Conservation (phyloP, 2,797 vertebrate species). For the Pseudochirops cupreus region DNA sequence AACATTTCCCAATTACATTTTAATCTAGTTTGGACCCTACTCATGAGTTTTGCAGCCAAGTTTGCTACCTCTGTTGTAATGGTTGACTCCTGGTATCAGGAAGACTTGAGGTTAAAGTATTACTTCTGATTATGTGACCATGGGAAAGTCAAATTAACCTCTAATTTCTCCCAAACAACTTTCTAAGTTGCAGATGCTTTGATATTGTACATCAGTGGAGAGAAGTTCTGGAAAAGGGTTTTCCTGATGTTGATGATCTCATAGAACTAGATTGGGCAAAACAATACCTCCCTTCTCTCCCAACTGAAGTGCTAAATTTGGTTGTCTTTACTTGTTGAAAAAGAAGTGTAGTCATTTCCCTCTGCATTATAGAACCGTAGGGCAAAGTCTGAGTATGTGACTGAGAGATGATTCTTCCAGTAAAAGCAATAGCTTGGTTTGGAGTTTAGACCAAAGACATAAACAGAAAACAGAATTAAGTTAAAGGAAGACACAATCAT, state of each 20-base stretch:
- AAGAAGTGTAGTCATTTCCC: background rate
- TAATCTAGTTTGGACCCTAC: background rate
- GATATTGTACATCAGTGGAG: background rate
- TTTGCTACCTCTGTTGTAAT: background rate
- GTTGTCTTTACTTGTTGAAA: background rate
- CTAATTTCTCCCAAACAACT: background rate
- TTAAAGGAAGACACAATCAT: no score
- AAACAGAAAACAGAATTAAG: background rate
- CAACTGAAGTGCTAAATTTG: background rate
- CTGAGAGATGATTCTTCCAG: background rate
- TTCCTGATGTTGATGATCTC: background rate
- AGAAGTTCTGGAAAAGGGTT: background rate
- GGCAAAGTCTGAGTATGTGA: background rate
- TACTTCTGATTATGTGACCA: background rate
- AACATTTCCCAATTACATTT: background rate
- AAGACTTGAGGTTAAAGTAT: background rate
- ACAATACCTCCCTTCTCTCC: background rate
- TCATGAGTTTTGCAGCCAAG: background rate
- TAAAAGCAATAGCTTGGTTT: background rate
- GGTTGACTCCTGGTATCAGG: background rate
- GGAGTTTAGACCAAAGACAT: background rate
- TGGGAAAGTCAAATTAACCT: background rate
- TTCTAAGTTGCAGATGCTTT: background rate
- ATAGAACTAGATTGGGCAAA: background rate
- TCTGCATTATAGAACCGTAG: background rate